A percentile compares a stretch with the other conserved stretches of the same genome.
Conservation (phyloP, 2,113 vertebrate species). For the Heterotilapia buettikoferi region DNA sequence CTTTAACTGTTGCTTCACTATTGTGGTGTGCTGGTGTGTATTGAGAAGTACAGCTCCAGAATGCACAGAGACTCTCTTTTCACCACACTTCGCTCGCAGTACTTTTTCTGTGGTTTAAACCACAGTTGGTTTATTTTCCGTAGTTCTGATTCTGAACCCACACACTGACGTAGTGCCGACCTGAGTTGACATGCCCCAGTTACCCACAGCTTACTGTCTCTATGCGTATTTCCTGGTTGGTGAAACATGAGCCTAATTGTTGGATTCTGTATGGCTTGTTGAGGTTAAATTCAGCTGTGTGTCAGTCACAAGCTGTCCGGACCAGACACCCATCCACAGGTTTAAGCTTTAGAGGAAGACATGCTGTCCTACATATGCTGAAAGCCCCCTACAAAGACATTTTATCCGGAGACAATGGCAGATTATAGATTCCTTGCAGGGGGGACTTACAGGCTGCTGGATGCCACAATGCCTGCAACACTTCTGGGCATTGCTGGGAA, state of each 20-base stretch:
- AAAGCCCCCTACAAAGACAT: conserved; percentile 41
- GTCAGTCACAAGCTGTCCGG: conserved; percentile 6
- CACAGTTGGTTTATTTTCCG: background rate
- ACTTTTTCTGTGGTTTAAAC: background rate
- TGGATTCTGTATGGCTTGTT: conserved; percentile 36
- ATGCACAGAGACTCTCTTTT: background rate
- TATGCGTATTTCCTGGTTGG: background rate
- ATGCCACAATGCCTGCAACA: conserved; percentile 2
- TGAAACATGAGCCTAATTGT: conserved; percentile 56
- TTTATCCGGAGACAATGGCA: conserved; percentile 49
- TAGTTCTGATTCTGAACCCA: background rate
- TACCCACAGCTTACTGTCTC: conserved; percentile 10
- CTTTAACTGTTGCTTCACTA: background rate
- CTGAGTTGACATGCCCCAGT: background rate
- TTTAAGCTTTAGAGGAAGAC: conserved; percentile 13
- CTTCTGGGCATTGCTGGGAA: conserved; percentile 37
- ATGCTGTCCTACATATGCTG: conserved; percentile 7
- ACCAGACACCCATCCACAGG: background rate
- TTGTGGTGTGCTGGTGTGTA: background rate
- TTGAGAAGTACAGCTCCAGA: background rate
- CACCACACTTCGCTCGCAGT: background rate
- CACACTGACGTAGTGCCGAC: background rate
- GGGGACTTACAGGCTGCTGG: background rate
- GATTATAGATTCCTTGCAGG: conserved; percentile 23
- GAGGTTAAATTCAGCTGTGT: conserved; percentile 33